Evolutionary conservation across 2,888 invertebrate genomes (phyloP).

Genomic region (Eilema sororculum): DNA sequence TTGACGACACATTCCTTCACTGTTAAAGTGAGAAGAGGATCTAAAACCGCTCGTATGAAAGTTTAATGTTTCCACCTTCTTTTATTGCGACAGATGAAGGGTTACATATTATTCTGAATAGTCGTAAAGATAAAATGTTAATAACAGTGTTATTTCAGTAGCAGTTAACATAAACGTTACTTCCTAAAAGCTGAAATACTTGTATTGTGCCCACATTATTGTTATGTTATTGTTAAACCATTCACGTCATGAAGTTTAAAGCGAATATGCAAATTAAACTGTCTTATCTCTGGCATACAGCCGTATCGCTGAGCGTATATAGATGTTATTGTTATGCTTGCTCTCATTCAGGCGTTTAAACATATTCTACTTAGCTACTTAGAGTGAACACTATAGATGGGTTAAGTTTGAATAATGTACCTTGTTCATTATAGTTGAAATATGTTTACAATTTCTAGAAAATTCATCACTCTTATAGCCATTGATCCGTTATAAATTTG

Average conservation of each 20-base stretch:
- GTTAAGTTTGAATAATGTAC: background rate
- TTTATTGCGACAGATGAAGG: background rate
- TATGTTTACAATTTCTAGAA: too few relatives aligned
- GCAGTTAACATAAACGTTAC: slow-evolving; percentile 10
- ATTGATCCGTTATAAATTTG: too few relatives aligned
- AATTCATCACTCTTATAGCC: too few relatives aligned
- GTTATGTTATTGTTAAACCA: slow-evolving; percentile 17
- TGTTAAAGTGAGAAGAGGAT: background rate
- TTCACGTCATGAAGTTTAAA: slow-evolving; percentile 15
- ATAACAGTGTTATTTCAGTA: background rate
- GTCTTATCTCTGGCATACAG: slow-evolving; percentile 23
- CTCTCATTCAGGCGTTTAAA: background rate
- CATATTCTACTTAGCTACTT: background rate
- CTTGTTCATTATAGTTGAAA: background rate
- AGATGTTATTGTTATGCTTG: slow-evolving; percentile 6
- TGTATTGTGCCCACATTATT: slow-evolving; percentile 6
- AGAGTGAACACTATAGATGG: background rate
- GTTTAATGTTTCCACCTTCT: background rate
- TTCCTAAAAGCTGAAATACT: slow-evolving; percentile 7
- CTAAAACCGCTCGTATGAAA: background rate
- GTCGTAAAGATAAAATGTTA: background rate
- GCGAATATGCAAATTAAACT: slow-evolving; percentile 22
- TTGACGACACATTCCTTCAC: background rate
- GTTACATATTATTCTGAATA: background rate
- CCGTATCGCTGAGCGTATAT: slow-evolving; percentile 5